Percentiles rank a stretch among this genome's conserved stretches.
Conservation (phyloP, 2,797 vertebrate species). For the Caiman crocodilus region DNA sequence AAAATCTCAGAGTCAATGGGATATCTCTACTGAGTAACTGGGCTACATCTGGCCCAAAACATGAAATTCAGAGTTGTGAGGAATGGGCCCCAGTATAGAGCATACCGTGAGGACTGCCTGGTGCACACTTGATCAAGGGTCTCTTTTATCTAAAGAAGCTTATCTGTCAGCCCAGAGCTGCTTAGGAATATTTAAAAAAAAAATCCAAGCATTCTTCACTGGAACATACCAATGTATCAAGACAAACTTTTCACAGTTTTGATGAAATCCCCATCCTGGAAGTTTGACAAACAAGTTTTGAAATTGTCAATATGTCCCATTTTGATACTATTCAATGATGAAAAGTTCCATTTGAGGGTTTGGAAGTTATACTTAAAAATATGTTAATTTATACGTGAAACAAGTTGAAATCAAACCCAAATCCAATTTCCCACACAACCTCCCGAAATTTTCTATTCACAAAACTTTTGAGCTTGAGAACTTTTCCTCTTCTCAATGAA, state of each 20-base stretch:
- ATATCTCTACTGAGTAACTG: background rate
- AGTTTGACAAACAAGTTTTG: background rate
- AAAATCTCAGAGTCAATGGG: background rate
- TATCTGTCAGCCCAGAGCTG: background rate
- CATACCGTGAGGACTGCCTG: background rate
- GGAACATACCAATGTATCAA: background rate
- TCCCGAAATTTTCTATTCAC: background rate
- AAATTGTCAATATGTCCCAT: background rate
- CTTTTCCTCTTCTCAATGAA: background rate
- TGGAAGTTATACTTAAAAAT: background rate
- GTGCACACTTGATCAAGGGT: background rate
- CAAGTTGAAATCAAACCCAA: background rate
- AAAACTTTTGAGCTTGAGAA: background rate
- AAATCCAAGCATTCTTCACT: background rate
- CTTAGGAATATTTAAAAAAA: background rate
- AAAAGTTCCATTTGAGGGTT: background rate
- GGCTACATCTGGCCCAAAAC: conserved; percentile 38
- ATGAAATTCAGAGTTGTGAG: background rate
- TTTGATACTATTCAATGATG: background rate
- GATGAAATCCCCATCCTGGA: too few species aligned
- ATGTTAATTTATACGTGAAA: background rate
- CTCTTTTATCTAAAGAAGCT: background rate
- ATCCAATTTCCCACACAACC: too few species aligned
- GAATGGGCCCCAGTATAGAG: background rate
- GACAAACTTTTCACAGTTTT: background rate